Conservation (phyloP, 30 jellyfish, hydroid and myxozoan genomes). For the Chironex yamaguchii region DNA sequence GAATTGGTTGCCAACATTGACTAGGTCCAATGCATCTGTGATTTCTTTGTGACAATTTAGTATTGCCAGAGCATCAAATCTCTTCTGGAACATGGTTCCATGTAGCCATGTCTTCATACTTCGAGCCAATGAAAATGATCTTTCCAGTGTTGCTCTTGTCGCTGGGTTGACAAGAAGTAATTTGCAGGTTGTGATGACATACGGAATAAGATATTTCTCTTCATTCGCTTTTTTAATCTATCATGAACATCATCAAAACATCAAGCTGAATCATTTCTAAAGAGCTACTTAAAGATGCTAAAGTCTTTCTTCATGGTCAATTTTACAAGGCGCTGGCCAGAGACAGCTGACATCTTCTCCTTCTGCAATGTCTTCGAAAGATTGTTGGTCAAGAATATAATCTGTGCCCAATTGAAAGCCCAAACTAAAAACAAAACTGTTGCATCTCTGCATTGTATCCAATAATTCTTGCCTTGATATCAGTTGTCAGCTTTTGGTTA, state of each 20-base stretch:
- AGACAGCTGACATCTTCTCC: slow-evolving; percentile 66
- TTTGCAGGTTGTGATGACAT: slow-evolving; percentile 3
- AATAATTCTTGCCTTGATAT: slow-evolving; percentile 43
- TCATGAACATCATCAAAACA: neutral
- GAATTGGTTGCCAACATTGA: slow-evolving; percentile 17
- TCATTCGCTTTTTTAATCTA: slow-evolving; percentile 1
- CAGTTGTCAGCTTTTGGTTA: slow-evolving; percentile 23
- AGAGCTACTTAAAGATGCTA: neutral
- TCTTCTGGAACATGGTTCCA: slow-evolving; percentile 37
- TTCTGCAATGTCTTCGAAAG: slow-evolving; percentile 64
- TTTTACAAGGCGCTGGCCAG: slow-evolving; percentile 48
- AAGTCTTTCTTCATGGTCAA: slow-evolving; percentile 36
- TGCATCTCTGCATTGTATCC: slow-evolving; percentile 65
- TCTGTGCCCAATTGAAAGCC: slow-evolving; percentile 50
- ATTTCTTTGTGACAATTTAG: slow-evolving; percentile 23
- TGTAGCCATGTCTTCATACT: slow-evolving; percentile 39
- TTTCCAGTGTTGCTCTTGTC: slow-evolving; percentile 45
- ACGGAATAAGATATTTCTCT: slow-evolving; percentile 13
- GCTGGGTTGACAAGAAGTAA: slow-evolving; percentile 54
- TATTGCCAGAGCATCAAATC: slow-evolving; percentile 19
- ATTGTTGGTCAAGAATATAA: slow-evolving; percentile 55
- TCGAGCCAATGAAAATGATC: slow-evolving; percentile 53
- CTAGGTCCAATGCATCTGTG: slow-evolving; percentile 30
- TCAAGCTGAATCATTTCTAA: neutral
- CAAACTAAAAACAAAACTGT: slow-evolving; percentile 47